Conservation (phyloP, 1,140 invertebrate species). For the Wiebesia pumilae region DNA sequence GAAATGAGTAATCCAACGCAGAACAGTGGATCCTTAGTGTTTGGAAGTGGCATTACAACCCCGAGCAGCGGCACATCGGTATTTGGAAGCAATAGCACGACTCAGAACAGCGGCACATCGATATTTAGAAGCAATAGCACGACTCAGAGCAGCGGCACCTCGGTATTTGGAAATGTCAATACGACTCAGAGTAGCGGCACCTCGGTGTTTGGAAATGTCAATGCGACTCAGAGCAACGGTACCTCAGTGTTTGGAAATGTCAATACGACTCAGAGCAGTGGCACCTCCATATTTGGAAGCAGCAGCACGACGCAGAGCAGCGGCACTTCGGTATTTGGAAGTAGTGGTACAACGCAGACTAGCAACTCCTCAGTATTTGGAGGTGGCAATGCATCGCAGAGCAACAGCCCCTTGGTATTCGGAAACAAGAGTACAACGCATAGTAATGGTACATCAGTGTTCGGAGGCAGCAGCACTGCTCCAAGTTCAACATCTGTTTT, state of each 20-base stretch:
- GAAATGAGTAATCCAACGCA: not conserved
- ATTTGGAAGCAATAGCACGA: not conserved
- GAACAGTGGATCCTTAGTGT: not conserved
- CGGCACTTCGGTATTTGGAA: conserved; percentile 14
- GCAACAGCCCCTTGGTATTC: not conserved
- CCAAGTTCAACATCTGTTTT: not conserved
- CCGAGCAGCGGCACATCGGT: not conserved
- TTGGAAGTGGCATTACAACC: not conserved
- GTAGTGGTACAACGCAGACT: not conserved
- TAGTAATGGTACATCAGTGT: not conserved
- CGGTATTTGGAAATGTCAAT: not conserved
- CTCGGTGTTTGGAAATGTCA: conserved; percentile 3
- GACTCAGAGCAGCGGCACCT: not conserved
- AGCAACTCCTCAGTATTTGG: not conserved
- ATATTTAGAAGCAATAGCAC: not conserved
- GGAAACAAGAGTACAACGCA: not conserved
- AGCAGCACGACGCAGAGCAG: not conserved
- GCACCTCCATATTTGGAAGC: not conserved
- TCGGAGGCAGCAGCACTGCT: not conserved
- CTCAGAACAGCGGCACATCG: not conserved
- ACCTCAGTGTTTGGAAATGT: not conserved
- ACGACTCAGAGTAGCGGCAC: not conserved
- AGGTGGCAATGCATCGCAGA: not conserved
- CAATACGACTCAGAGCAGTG: not conserved
- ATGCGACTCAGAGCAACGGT: not conserved